Evolutionary conservation across 1,140 invertebrate species (phyloP).

Genomic region (Sycophila sp.): DNA sequence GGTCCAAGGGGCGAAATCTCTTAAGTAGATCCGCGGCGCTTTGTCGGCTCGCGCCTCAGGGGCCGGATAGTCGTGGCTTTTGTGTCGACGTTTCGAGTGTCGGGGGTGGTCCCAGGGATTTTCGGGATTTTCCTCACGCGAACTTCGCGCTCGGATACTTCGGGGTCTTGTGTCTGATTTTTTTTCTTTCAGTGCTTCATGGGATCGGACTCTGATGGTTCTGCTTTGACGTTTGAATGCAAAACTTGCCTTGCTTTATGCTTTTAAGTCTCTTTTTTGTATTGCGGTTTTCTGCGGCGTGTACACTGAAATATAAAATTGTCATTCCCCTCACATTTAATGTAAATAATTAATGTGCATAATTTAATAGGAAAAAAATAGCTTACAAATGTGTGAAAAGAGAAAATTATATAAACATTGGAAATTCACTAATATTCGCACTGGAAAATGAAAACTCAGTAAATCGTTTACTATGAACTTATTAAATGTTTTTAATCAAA

Average conservation of each 20-base stretch:
- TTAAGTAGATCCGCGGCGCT: constrained; percentile 11
- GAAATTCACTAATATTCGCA: no score
- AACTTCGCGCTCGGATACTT: constrained; percentile 37
- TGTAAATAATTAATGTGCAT: no score
- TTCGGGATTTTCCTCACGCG: constrained; percentile 23
- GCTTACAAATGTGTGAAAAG: no score
- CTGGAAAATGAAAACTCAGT: no score
- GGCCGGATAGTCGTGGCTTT: neutral
- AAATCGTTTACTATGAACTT: no score
- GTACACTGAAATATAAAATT: neutral
- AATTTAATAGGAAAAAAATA: no score
- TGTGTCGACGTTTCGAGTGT: constrained; percentile 14
- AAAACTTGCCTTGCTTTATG: neutral
- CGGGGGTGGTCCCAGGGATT: constrained; percentile 23
- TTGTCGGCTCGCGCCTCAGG: constrained; percentile 18
- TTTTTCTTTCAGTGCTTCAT: neutral
- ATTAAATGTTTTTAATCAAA: no score
- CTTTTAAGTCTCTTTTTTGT: neutral
- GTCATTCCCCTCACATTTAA: no score
- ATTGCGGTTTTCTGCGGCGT: neutral
- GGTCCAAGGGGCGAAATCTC: no score
- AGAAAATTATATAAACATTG: no score
- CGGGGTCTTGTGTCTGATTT: neutral
- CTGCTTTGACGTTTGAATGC: neutral
- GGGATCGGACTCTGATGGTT: neutral